These are phyloP conservation scores for Nanorana parkeri DNA, from an alignment of 2,113 vertebrate genomes.

Conservation along the genomic window DNA sequence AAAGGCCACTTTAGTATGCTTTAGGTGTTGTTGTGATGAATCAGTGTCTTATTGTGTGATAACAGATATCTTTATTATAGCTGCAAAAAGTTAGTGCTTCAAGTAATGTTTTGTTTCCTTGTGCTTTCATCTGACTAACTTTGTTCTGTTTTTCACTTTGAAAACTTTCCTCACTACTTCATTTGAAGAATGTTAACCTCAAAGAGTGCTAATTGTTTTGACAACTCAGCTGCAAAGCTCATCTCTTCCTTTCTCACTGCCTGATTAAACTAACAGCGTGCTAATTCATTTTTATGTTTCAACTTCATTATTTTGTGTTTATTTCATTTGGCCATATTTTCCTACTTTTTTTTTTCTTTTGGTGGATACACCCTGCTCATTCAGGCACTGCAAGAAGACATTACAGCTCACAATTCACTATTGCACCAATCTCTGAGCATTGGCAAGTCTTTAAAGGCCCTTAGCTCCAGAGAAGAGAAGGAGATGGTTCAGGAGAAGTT, in stretches of 20 bases:
- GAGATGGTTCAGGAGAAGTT: slow-evolving; percentile 91
- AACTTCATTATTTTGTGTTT: slow-evolving; percentile 62
- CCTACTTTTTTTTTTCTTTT: slow-evolving; percentile 62
- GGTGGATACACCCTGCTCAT: slow-evolving; percentile 63
- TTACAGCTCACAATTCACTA: slow-evolving; percentile 87
- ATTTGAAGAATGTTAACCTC: slow-evolving; percentile 11
- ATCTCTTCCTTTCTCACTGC: slow-evolving; percentile 61
- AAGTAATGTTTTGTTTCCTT: not conserved
- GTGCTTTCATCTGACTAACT: not conserved
- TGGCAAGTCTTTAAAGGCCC: slow-evolving; percentile 88
- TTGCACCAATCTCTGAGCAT: slow-evolving; percentile 89
- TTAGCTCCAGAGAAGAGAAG: slow-evolving; percentile 94
- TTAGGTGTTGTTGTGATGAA: too few relatives aligned
- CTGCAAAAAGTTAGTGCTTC: not conserved
- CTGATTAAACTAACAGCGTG: slow-evolving; percentile 58
- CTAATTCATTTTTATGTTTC: slow-evolving; percentile 59
- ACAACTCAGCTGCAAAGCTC: not conserved
- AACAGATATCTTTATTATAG: too few relatives aligned
- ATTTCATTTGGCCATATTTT: slow-evolving; percentile 70
- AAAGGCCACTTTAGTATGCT: too few relatives aligned
- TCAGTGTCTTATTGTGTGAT: too few relatives aligned
- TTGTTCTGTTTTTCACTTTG: not conserved
- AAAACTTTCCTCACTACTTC: slow-evolving; percentile 7
- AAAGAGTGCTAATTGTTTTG: not conserved
- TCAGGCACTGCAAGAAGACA: slow-evolving; percentile 93